Conservation (phyloP, 2,797 vertebrate species). For the Gymnoscopelus braueri region DNA sequence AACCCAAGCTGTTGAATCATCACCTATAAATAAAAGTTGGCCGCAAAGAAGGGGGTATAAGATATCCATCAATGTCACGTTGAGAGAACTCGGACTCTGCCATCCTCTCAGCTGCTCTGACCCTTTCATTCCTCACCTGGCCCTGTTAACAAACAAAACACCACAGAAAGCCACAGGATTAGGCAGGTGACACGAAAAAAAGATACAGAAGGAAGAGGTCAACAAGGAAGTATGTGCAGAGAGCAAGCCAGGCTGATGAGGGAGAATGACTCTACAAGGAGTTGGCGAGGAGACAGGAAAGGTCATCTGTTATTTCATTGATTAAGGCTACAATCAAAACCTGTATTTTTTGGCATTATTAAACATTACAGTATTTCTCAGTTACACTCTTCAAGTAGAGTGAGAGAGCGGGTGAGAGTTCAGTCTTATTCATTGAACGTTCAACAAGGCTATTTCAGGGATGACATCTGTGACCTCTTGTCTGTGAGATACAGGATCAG, state of each 20-base stretch:
- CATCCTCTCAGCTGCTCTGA: constrained; percentile 52
- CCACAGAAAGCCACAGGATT: constrained; percentile 33
- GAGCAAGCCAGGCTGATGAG: constrained; percentile 8
- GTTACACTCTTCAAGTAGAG: too few species aligned
- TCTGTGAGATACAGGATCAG: too few species aligned
- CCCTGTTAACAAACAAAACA: constrained; percentile 40
- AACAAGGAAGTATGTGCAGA: constrained; percentile 36
- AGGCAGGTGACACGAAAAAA: constrained; percentile 50
- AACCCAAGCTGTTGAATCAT: constrained; percentile 12
- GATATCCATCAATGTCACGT: constrained; percentile 55
- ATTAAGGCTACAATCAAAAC: background rate
- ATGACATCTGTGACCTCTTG: too few species aligned
- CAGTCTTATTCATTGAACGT: too few species aligned
- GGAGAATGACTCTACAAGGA: background rate
- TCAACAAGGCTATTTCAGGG: too few species aligned
- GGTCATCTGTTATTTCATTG: background rate
- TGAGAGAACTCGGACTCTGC: constrained; percentile 15
- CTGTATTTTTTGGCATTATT: too few species aligned
- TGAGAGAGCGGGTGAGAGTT: too few species aligned
- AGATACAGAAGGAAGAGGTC: constrained; percentile 44
- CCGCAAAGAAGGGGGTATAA: constrained; percentile 10
- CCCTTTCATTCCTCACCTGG: constrained; percentile 55
- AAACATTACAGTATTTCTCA: too few species aligned
- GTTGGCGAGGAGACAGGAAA: background rate
- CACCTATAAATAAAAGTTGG: constrained; percentile 49